Evolutionary conservation across 2,888 invertebrate species (phyloP), one percentile per base, ranked within the genome.

Genomic region (Chrysolina americana): DNA sequence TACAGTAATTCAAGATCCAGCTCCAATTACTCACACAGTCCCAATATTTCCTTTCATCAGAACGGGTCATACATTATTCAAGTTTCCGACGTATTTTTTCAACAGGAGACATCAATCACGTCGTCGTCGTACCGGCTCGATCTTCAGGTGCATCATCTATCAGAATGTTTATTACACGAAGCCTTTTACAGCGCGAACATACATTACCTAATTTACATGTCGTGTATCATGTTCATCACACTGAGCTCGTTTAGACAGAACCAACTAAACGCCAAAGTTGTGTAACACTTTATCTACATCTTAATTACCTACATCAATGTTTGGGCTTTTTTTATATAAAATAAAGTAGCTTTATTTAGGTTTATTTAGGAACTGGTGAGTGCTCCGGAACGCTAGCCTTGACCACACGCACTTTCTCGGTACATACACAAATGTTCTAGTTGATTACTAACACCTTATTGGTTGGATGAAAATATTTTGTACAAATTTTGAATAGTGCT

Each of bases 151-250:
- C 36, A 62, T 36, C 69, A 48, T 62, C 63, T 62, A 44, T 63
- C 36, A 62, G 48, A 47, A 28, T 56, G 44, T 70, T 63, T 48
- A 62, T 70, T 59, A 63, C 44, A 28, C 17, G 28, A 36, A 10
- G 28, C 59, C 59, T 59, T 36, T 36, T 36, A 59, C 19, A 48
- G 62, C 62, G 19, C 28, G 23, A 70, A 70, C 69, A 70, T 36
- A 47, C 69, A 70, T 70, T 70, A 70, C 63, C 44, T 62, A 62
- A 70, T 70, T 70, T 70, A 70, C 69, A 70, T 70, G 69, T 70
- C 69, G 47, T 28, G 62, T 70, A 63, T 70, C 69, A 44, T 63
- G 62, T 62, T 62, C 69, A 62, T 62, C 62, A 47, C 28, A 23
- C 28, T 44, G 44, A 59, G 59, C 63, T 47, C 17, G 59, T 19